Conservation (phyloP, 2,888 invertebrate genomes). For the Rhingia rostrata region DNA sequence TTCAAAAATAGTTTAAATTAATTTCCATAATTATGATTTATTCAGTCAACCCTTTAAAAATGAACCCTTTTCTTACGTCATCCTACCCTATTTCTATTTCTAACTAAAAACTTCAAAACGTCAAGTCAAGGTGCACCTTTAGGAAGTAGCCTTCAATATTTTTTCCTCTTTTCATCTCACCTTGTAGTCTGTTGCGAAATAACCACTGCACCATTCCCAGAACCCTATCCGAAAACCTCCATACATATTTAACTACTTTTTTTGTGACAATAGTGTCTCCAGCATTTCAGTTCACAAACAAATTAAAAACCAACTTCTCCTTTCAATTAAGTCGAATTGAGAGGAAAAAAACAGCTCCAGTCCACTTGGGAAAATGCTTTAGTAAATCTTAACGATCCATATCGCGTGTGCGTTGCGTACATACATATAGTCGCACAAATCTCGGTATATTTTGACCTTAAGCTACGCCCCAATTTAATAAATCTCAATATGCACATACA, state of each 20-base stretch:
- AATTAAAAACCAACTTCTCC: neutral
- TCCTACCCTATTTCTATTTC: no score
- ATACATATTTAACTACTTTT: neutral
- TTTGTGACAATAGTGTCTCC: neutral
- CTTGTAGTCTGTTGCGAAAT: neutral
- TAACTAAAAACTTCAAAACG: no score
- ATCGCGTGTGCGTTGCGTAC: neutral
- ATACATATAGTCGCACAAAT: neutral
- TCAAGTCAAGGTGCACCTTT: no score
- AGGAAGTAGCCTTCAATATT: neutral
- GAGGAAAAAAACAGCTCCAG: neutral
- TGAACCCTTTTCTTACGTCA: no score
- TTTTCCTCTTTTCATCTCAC: neutral
- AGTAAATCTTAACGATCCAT: constrained; percentile 14
- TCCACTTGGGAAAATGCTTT: constrained; percentile 30
- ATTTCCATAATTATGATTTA: no score
- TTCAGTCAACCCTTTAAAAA: no score
- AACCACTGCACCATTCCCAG: neutral
- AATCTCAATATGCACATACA: constrained; percentile 32
- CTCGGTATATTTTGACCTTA: constrained; percentile 47
- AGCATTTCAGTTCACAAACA: neutral
- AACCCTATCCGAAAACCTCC: neutral
- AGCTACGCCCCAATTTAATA: constrained; percentile 43
- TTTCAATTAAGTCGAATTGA: constrained; percentile 31
- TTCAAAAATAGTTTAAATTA: no score